phyloP scores from a whole-genome alignment of 1,140 invertebrate genomes.

The Micrasema minimum region DNA sequence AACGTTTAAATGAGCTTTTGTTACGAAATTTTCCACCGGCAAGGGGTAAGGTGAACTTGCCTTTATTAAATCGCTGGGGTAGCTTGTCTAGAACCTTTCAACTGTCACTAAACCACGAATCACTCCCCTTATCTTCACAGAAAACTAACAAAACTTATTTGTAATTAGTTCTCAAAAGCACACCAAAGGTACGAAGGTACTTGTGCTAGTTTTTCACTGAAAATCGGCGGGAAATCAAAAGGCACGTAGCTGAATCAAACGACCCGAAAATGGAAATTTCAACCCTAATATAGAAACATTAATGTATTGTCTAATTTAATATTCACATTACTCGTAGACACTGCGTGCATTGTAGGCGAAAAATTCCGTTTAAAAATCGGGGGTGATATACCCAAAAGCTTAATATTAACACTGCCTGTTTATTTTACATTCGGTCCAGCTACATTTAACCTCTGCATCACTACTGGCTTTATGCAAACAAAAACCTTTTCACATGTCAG shows the following conservation, averaged over 20 bases:
- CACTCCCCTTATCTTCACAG: background rate
- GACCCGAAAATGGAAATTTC: background rate
- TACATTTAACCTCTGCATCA: constrained; percentile 1
- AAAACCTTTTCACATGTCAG: constrained; percentile 27
- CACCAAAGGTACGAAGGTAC: background rate
- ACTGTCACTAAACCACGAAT: constrained; percentile 9
- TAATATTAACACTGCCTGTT: constrained; percentile 25
- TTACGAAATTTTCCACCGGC: background rate
- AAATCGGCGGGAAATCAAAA: constrained; percentile 3
- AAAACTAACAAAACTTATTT: constrained; percentile 1
- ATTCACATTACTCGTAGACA: background rate
- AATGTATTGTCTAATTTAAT: background rate
- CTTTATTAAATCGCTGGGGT: background rate
- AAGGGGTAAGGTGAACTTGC: background rate
- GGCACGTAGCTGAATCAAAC: background rate
- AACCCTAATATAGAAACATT: constrained; percentile 6
- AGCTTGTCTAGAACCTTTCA: background rate
- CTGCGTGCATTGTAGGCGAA: constrained; percentile 5
- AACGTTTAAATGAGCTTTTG: background rate
- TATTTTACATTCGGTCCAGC: constrained; percentile 1
- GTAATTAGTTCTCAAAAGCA: background rate
- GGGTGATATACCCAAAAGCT: background rate
- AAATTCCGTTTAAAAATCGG: constrained; percentile 1
- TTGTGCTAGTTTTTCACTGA: background rate
- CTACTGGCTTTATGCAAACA: constrained; percentile 22